Evolutionary conservation across 2,797 vertebrate species (phyloP).

Genomic region (Chloroceryle inda): DNA sequence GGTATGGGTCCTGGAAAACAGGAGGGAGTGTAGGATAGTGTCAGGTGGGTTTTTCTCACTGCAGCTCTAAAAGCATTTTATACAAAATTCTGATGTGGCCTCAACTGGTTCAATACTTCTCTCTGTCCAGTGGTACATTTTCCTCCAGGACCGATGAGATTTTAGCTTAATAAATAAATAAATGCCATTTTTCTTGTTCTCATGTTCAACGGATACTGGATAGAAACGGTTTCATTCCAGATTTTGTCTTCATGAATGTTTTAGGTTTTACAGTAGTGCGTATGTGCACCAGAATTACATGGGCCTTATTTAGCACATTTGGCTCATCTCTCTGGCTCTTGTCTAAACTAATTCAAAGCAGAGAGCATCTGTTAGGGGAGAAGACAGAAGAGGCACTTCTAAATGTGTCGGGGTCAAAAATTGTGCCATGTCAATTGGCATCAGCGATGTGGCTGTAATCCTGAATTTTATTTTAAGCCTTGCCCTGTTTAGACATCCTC

Average conservation of each 20-base stretch:
- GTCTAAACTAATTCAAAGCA: slow-evolving; percentile 1
- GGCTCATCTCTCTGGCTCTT: not conserved
- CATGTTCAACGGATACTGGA: not conserved
- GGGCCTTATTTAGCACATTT: not conserved
- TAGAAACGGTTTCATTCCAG: not conserved
- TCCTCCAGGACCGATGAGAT: not conserved
- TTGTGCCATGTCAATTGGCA: not conserved
- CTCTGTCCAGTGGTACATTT: not conserved
- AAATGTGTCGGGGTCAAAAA: not conserved
- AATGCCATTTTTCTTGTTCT: not conserved
- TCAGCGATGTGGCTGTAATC: not conserved
- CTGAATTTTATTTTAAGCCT: not conserved
- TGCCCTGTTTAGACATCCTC: not conserved
- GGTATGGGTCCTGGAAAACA: not conserved
- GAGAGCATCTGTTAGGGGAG: not conserved
- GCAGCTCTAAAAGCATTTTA: not conserved
- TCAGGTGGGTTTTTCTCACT: not conserved
- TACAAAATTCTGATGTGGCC: not conserved
- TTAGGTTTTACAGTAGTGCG: not conserved
- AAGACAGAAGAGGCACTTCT: not conserved
- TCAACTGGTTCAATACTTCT: not conserved
- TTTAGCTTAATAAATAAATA: not conserved
- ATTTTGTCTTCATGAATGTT: not conserved
- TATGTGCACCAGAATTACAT: not conserved
- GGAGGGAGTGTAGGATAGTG: not conserved